These are phyloP conservation scores for Mayetiola destructor DNA, from an alignment of 2,888 invertebrate species.

Conservation along the genomic window DNA sequence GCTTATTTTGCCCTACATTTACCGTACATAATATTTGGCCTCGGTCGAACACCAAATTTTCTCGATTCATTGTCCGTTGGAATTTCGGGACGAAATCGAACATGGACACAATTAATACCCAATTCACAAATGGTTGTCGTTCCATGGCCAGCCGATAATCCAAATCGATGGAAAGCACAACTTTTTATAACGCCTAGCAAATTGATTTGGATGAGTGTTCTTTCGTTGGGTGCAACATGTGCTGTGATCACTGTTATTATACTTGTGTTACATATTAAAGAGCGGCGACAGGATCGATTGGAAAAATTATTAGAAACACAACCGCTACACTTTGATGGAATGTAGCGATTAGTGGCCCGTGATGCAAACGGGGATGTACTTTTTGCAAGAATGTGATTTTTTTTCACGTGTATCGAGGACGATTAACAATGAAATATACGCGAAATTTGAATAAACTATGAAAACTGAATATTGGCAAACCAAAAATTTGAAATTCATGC, in stretches of 20 bases:
- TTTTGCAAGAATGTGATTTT: no score
- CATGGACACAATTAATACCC: conserved; percentile 88
- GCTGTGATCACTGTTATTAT: conserved; percentile 73
- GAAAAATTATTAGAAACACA: conserved; percentile 68
- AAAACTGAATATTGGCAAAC: no score
- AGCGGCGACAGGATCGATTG: conserved; percentile 64
- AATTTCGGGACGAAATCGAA: conserved; percentile 50
- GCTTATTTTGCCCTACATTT: conserved; percentile 85
- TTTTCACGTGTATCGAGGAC: no score
- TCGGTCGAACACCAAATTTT: conserved; percentile 97
- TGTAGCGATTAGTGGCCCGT: no score
- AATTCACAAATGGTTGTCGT: conserved; percentile 96
- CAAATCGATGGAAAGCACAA: conserved; percentile 74
- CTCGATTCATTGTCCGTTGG: conserved; percentile 79
- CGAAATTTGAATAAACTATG: no score
- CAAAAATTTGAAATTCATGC: no score
- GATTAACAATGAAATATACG: no score
- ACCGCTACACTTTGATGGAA: conserved; percentile 74
- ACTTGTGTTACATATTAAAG: conserved; percentile 76
- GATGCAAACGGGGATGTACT: no score
- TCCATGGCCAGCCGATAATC: conserved; percentile 64
- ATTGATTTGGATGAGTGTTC: conserved; percentile 79
- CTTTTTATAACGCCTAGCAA: conserved; percentile 91
- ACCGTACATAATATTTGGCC: conserved; percentile 89
- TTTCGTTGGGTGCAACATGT: conserved; percentile 75